Evolutionary conservation across 1,140 invertebrate genomes (phyloP).

Genomic region (Platyura marginata): DNA sequence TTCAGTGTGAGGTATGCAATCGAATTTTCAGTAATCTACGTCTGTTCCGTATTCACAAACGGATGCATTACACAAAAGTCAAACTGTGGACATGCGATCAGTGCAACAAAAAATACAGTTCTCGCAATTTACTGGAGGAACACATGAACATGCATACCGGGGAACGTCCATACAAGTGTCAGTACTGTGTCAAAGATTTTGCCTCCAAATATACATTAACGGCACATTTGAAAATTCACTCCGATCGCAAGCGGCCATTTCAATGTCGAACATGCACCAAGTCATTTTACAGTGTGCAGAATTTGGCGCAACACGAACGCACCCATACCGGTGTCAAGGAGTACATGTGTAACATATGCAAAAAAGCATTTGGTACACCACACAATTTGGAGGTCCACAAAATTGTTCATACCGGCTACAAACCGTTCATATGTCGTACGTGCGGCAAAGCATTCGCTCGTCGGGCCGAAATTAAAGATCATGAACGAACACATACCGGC

Average conservation of each 20-base stretch:
- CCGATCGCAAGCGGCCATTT: slow-evolving; percentile 41
- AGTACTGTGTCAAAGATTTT: slow-evolving; percentile 48
- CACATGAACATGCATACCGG: slow-evolving; percentile 54
- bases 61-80: slow-evolving; percentile 37
- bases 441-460: slow-evolving; percentile 60
- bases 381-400: slow-evolving; percentile 60
- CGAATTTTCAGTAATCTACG: slow-evolving; percentile 39
- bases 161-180: slow-evolving; percentile 39
- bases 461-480: slow-evolving; percentile 54
- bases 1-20: slow-evolving; percentile 43
- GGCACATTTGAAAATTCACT: slow-evolving; percentile 54
- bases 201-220: slow-evolving; percentile 60
- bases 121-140: slow-evolving; percentile 43
- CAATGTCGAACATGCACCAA: slow-evolving; percentile 48
- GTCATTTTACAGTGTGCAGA: slow-evolving; percentile 54
- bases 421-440: slow-evolving; percentile 45
- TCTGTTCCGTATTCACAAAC: slow-evolving; percentile 39
- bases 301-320: slow-evolving; percentile 50
- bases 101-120: slow-evolving; percentile 46
- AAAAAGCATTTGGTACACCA: slow-evolving; percentile 55
- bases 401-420: slow-evolving; percentile 39
- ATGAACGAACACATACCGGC: slow-evolving; percentile 59
- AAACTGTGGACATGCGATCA: slow-evolving; percentile 42
- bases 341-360: slow-evolving; percentile 50
- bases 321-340: slow-evolving; percentile 50